Conservation (phyloP, 1,140 invertebrate genomes). For the Dendroctonus valens region DNA sequence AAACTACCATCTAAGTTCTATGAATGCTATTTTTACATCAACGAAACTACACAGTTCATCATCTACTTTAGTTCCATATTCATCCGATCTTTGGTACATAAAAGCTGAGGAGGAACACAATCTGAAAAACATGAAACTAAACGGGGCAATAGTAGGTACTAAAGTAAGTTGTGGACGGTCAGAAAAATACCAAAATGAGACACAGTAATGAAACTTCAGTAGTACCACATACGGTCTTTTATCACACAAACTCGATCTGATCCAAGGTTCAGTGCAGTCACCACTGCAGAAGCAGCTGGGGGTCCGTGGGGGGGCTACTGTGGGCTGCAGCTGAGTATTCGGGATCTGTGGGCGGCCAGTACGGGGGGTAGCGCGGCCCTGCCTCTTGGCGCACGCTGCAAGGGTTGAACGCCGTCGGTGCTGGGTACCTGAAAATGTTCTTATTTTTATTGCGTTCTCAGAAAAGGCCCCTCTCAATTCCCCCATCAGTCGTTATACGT, state of each 20-base stretch:
- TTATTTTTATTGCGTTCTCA: neutral
- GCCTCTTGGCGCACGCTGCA: slow-evolving; percentile 46
- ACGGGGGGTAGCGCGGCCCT: slow-evolving; percentile 43
- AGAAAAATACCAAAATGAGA: slow-evolving; percentile 6
- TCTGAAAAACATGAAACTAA: slow-evolving; percentile 1
- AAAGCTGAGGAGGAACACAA: too few relatives aligned
- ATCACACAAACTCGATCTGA: neutral
- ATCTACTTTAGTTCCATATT: too few relatives aligned
- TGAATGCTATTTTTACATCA: too few relatives aligned
- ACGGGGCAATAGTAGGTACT: neutral
- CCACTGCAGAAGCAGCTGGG: slow-evolving; percentile 47
- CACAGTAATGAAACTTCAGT: neutral
- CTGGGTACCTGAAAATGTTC: slow-evolving; percentile 37
- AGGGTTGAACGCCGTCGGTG: slow-evolving; percentile 42
- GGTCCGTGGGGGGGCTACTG: slow-evolving; percentile 43
- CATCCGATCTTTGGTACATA: too few relatives aligned
- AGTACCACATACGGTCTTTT: neutral
- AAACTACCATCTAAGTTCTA: too few relatives aligned
- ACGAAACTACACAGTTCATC: too few relatives aligned
- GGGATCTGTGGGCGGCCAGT: slow-evolving; percentile 46
- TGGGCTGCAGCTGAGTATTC: slow-evolving; percentile 43
- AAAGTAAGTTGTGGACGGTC: slow-evolving; percentile 9
- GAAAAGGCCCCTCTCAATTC: neutral
- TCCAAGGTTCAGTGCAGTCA: slow-evolving; percentile 33
- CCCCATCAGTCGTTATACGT: neutral